phyloP scores from a whole-genome alignment of 1,140 invertebrate species.

The Macrotrachela quadricornifera region DNA sequence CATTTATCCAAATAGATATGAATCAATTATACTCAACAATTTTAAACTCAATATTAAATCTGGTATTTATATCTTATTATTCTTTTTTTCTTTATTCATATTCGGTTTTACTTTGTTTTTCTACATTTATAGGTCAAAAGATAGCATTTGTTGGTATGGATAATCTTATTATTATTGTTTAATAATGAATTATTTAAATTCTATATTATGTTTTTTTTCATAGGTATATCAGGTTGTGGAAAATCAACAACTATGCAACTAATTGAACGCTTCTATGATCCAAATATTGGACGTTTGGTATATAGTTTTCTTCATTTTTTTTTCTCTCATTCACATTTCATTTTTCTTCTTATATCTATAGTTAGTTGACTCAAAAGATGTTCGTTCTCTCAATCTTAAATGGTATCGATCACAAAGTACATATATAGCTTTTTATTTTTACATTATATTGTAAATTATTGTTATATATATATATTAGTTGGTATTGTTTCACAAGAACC shows the following conservation, averaged over 20 bases:
- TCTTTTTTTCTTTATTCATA: too few relatives aligned
- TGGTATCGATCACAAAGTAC: constrained; percentile 48
- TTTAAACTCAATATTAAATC: too few relatives aligned
- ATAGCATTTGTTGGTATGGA: too few relatives aligned
- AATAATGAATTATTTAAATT: too few relatives aligned
- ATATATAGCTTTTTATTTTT: constrained; percentile 27
- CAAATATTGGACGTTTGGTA: constrained; percentile 46
- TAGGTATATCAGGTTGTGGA: constrained; percentile 20
- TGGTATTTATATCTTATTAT: too few relatives aligned
- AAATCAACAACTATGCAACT: constrained; percentile 69
- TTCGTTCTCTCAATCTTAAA: constrained; percentile 49
- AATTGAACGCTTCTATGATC: constrained; percentile 70
- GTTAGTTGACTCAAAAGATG: constrained; percentile 39
- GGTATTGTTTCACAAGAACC: constrained; percentile 92
- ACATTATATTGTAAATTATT: constrained; percentile 9
- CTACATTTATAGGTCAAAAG: too few relatives aligned
- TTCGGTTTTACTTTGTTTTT: too few relatives aligned
- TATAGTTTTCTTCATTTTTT: constrained; percentile 43
- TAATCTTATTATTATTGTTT: too few relatives aligned
- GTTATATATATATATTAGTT: constrained; percentile 39
- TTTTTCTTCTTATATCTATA: constrained; percentile 36
- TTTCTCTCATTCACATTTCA: too few relatives aligned
- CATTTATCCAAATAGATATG: constrained; percentile 26
- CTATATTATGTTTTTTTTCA: too few relatives aligned
- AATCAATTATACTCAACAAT: too few relatives aligned